Evolutionary conservation across 37 sponge, comb jelly and placozoan genomes (phyloP).

Genomic region (Oscarella lobularis): DNA sequence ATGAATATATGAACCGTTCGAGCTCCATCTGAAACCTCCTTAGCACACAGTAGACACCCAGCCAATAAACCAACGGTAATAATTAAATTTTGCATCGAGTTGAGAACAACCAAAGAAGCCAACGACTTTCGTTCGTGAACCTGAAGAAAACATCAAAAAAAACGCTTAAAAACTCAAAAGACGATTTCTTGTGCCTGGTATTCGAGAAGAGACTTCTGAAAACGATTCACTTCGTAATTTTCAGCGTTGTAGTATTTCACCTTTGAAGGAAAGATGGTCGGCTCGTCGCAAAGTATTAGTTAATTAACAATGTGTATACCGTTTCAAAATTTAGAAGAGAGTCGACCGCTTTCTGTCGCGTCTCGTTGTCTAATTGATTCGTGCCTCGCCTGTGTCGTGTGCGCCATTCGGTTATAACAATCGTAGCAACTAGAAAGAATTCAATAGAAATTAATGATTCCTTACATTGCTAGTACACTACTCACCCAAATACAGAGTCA

Average conservation of each 20-base stretch:
- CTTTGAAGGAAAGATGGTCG: background rate
- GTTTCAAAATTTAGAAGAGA: constrained; percentile 99
- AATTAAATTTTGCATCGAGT: constrained; percentile 67
- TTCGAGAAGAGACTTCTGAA: constrained; percentile 8
- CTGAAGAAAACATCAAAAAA: constrained; percentile 29
- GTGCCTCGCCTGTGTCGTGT: constrained; percentile 73
- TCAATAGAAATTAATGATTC: no score
- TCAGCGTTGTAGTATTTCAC: constrained; percentile 94
- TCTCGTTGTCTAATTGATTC: constrained; percentile 83
- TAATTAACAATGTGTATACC: constrained; percentile 2
- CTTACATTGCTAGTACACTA: no score
- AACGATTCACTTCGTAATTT: constrained; percentile 68
- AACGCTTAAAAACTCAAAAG: constrained; percentile 5
- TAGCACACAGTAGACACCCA: constrained; percentile 84
- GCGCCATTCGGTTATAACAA: constrained; percentile 92
- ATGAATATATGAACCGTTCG: no score
- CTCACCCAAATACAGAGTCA: constrained; percentile 42
- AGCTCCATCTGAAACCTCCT: constrained; percentile 71
- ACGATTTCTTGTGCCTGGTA: constrained; percentile 4
- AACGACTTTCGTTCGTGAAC: constrained; percentile 58
- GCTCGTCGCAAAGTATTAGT: no score
- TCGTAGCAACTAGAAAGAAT: constrained; percentile 74
- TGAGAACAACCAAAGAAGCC: constrained; percentile 57
- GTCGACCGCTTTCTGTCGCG: constrained; percentile 77
- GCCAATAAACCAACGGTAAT: constrained; percentile 65